Base-by-base conservation (phyloP, 2,113 vertebrate genomes). In the Sturnira hondurensis region DNA sequence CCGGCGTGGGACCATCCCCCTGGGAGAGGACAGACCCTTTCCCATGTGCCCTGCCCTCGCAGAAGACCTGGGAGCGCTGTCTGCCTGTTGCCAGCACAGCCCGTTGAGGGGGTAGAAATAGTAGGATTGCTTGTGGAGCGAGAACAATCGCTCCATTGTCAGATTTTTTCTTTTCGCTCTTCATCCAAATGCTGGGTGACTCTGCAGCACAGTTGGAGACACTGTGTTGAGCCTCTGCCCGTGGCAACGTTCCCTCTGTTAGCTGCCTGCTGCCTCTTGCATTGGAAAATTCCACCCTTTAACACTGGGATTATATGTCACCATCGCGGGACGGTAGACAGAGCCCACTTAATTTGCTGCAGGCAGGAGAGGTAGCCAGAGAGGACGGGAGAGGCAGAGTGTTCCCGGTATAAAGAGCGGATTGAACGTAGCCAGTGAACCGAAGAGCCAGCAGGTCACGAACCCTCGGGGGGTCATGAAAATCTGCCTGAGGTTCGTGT, bases 261-360 rank as follows among this genome's bases (percentile, higher is more conserved):
- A 63, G 2, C 83, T 82, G 87, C 86, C 84, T 90, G 85, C 74
- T 4, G 81, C 38, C 74, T 83, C 96, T 93, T 36, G n/a, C 68
- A 1, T 4, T 96, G 97, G 97, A 97, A 97, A 97, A 96, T 97
- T 97, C 97, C 96, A 96, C 80, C 86, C 61, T 70, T 89, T 74
- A 33, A 68, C 85, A 26, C 93, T 67, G 95, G 95, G 96, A 96
- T 96, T 96, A 73, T 82, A 76, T 97, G 97, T 97, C 97, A 91
- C 73, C 24, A 0, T n/a, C 17, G 54, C 85, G 89, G 94, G 95
- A 95, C 93, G 91, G 74, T 77, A 96, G 87, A 56, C 92, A 81
- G 85, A 89, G 61, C 63, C 86, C 91, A 68, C 93, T 96, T 90
- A 67, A 47, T 91, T 95, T 76, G 80, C 85, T 88, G 82, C 61